Conservation (phyloP, 64 coral and sea anemone species). For the Catalaphyllia jardinei region DNA sequence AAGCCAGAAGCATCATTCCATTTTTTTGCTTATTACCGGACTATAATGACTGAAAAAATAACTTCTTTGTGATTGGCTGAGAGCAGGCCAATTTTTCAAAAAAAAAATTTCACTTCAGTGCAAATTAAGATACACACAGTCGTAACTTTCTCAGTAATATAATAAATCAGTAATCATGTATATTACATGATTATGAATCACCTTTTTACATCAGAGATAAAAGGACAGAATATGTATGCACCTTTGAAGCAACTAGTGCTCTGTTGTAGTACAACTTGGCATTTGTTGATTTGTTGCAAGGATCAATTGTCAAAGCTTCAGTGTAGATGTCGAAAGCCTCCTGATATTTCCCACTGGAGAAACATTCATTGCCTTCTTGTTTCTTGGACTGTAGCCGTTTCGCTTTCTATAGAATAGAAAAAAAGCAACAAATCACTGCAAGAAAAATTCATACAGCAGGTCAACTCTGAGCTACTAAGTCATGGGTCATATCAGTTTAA, state of each 20-base stretch:
- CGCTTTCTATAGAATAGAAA: constrained; percentile 70
- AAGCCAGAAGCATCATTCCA: too few species aligned
- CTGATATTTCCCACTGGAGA: constrained; percentile 71
- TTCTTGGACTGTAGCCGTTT: constrained; percentile 90
- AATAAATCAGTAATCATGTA: too few species aligned
- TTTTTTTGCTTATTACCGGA: background rate
- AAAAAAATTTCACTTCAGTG: too few species aligned
- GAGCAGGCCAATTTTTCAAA: too few species aligned
- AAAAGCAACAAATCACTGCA: background rate
- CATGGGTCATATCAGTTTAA: background rate
- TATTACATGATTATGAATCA: too few species aligned
- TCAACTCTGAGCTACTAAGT: background rate
- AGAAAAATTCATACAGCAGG: background rate
- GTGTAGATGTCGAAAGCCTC: constrained; percentile 86
- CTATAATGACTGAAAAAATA: background rate
- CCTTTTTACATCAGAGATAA: too few species aligned
- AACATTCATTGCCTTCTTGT: constrained; percentile 87
- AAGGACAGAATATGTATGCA: background rate
- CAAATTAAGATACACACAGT: too few species aligned
- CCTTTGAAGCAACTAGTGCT: constrained; percentile 84
- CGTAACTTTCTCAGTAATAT: too few species aligned
- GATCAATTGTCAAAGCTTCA: constrained; percentile 89
- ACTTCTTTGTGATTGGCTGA: too few species aligned
- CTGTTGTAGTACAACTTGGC: constrained; percentile 98
- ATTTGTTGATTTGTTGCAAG: constrained; percentile 87